Evolutionary conservation across 2,888 invertebrate species (phyloP).

Genomic region (Nomada lathburiana): DNA sequence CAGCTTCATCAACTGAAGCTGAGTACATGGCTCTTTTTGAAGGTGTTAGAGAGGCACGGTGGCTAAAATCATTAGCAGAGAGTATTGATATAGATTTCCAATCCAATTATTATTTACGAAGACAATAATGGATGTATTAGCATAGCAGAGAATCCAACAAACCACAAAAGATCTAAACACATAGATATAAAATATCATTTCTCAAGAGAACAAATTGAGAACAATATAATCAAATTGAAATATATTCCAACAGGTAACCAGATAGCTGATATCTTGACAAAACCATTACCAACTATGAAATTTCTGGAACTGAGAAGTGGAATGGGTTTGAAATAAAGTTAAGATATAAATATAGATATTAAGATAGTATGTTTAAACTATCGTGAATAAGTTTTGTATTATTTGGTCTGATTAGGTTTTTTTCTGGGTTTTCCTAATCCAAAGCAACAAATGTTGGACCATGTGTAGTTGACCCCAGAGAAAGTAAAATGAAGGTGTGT

Average conservation of each 20-base stretch:
- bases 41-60: constrained; percentile 75
- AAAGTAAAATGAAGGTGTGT: no score
- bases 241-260: constrained; percentile 4
- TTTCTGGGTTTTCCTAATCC: not conserved
- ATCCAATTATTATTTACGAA: constrained; percentile 37
- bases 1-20: no score
- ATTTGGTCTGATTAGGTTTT: not conserved
- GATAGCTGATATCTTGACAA: not conserved
- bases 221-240: constrained; percentile 2
- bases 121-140: constrained; percentile 76
- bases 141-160: constrained; percentile 67
- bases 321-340: constrained; percentile 26
- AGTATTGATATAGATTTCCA: constrained; percentile 67
- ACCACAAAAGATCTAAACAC: constrained; percentile 58
- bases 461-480: no score
- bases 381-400: no score
- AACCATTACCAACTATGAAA: not conserved
- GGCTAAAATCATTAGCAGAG: constrained; percentile 71
- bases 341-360: no score
- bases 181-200: constrained; percentile 76
- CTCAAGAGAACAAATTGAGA: constrained; percentile 10
- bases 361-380: no score
- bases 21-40: constrained; percentile 68
- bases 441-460: constrained; percentile 38
- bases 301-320: not conserved